phyloP scores from a whole-genome alignment of 2,797 vertebrate genomes.

The Bryconaethiops microstoma region DNA sequence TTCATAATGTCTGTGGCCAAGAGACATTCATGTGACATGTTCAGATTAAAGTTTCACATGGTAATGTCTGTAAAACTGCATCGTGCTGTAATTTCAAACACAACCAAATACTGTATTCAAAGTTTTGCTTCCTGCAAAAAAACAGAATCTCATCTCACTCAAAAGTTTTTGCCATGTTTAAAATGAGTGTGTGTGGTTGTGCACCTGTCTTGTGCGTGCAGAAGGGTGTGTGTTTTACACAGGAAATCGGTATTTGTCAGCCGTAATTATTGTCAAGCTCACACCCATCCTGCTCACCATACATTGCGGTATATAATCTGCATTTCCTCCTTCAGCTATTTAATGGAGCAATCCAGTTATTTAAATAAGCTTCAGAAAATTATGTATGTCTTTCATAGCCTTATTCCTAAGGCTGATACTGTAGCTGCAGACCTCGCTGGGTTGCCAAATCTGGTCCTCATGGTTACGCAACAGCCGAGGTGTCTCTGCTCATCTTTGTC shows the following conservation, averaged over 20 bases:
- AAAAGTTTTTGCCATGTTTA: neutral
- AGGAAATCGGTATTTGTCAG: slow-evolving; percentile 39
- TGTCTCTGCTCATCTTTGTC: slow-evolving; percentile 15
- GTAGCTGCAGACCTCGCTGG: neutral
- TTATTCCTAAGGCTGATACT: neutral
- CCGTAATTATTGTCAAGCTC: slow-evolving; percentile 9
- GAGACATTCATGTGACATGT: neutral
- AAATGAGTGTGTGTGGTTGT: slow-evolving; percentile 27
- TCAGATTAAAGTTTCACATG: too few relatives aligned
- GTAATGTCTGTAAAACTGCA: neutral
- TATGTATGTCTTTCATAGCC: too few relatives aligned
- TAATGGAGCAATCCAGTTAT: neutral
- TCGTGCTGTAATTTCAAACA: neutral
- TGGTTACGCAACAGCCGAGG: slow-evolving; percentile 2
- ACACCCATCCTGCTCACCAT: slow-evolving; percentile 15
- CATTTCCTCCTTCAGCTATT: neutral
- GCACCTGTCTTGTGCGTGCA: neutral
- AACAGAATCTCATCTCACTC: neutral
- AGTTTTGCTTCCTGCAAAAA: neutral
- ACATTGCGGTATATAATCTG: neutral
- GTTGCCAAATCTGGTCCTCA: neutral
- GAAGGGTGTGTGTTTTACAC: slow-evolving; percentile 17
- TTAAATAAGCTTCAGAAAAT: neutral
- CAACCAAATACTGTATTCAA: neutral
- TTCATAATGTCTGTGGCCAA: neutral